These are phyloP conservation scores for Microtus montanus DNA, from an alignment of 2,113 vertebrate species.

Conservation along the genomic window DNA sequence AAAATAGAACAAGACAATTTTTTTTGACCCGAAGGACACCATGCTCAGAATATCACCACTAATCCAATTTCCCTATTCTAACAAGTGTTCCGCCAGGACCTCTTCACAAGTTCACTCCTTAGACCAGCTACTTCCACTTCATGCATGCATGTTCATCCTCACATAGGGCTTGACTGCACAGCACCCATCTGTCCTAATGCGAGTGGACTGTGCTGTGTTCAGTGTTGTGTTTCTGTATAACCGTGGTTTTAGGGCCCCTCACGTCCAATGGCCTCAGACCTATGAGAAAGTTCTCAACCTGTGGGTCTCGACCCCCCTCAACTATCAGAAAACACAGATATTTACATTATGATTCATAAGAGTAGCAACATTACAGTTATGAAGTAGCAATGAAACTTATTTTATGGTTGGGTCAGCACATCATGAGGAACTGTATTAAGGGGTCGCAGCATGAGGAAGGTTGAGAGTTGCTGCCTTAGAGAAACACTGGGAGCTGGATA, in stretches of 20 bases:
- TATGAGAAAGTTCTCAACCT: neutral
- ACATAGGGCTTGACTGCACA: neutral
- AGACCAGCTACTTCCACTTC: conserved; percentile 14
- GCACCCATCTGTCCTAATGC: neutral
- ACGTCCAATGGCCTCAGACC: neutral
- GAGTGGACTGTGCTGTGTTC: rapidly evolving
- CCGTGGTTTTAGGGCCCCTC: neutral
- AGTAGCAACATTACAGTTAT: neutral
- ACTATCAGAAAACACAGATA: no score
- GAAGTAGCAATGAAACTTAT: neutral
- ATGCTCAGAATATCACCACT: conserved; percentile 82
- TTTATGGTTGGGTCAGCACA: neutral
- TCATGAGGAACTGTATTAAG: neutral
- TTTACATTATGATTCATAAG: neutral
- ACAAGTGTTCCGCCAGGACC: conserved; percentile 82
- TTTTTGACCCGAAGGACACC: conserved; percentile 78
- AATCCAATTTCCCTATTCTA: conserved; percentile 84
- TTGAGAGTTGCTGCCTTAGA: no score
- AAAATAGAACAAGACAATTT: conserved; percentile 82
- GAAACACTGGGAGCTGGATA: neutral
- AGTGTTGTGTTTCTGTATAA: neutral
- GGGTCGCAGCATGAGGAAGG: neutral
- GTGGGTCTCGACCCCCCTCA: neutral
- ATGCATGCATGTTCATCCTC: neutral
- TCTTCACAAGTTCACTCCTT: conserved; percentile 66